These are phyloP conservation scores for Drosophila serrata DNA, from an alignment of 1,140 invertebrate species.

Conservation along the genomic window DNA sequence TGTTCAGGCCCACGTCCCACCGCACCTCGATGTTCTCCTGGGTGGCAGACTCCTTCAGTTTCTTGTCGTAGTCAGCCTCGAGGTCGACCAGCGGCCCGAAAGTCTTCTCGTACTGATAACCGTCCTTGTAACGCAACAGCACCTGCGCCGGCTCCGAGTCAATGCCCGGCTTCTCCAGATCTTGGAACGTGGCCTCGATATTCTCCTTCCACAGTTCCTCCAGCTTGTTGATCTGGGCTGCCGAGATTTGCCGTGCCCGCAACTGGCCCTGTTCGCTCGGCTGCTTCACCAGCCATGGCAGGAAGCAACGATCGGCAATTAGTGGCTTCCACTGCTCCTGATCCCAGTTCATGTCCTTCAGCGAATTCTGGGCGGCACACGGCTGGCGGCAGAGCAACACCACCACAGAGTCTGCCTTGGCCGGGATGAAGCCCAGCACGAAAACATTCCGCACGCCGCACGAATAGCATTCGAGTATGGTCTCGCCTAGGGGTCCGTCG, in stretches of 20 bases:
- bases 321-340: conserved; percentile 99
- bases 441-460: conserved; percentile 99
- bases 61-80: conserved; percentile 99
- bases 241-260: conserved; percentile 97
- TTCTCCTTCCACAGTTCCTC: conserved; percentile 99
- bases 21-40: conserved; percentile 99
- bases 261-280: conserved; percentile 98
- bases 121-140: conserved; percentile 97
- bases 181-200: conserved; percentile 98
- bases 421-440: conserved; percentile 99
- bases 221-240: conserved; percentile 98
- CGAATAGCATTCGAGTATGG: conserved; percentile 98
- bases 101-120: conserved; percentile 99
- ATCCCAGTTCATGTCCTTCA: conserved; percentile 99
- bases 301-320: conserved; percentile 97
- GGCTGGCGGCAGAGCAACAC: conserved; percentile 98
- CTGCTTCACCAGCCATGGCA: conserved; percentile 98
- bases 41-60: conserved; percentile 98
- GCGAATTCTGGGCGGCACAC: conserved; percentile 97
- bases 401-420: conserved; percentile 99
- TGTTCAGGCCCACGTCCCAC: conserved; percentile 99
- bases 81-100: conserved; percentile 98
- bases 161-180: conserved; percentile 98
- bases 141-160: conserved; percentile 99
- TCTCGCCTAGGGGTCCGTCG: conserved; percentile 99